Conservation (phyloP, 2,888 invertebrate genomes). For the Eulithis testata region DNA sequence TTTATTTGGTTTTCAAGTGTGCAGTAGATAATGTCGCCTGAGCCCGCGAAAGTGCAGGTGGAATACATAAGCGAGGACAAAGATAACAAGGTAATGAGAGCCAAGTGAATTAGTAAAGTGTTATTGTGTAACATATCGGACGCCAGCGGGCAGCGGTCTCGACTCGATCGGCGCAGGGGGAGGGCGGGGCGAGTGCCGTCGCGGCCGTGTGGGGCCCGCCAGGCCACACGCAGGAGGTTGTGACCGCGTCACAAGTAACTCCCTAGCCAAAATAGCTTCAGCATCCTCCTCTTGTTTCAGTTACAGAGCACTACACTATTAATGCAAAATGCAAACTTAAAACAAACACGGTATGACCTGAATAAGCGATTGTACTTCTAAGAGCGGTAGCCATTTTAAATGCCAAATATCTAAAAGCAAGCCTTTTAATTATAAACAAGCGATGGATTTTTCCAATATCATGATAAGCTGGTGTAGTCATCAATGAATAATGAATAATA, state of each 20-base stretch:
- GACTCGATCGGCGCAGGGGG: conserved; percentile 80
- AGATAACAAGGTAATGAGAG: conserved; percentile 76
- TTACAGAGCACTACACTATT: not conserved
- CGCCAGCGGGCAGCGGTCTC: conserved; percentile 82
- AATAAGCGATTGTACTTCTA: not conserved
- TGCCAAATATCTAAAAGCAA: conserved; percentile 7
- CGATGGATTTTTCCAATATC: not conserved
- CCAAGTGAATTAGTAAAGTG: conserved; percentile 67
- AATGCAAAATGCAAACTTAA: not conserved
- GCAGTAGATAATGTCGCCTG: conserved; percentile 83
- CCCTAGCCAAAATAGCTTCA: conserved; percentile 80
- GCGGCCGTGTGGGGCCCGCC: conserved; percentile 85
- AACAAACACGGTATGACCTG: not conserved
- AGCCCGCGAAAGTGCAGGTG: conserved; percentile 77
- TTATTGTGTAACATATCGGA: conserved; percentile 81
- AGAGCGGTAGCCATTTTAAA: conserved; percentile 37
- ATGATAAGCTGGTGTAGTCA: not conserved
- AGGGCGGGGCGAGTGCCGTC: conserved; percentile 83
- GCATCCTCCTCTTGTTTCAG: conserved; percentile 56
- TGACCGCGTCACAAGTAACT: conserved; percentile 84
- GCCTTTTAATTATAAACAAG: too few relatives aligned
- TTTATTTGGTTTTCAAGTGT: conserved; percentile 74
- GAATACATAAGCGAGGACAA: conserved; percentile 82
- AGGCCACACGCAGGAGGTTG: conserved; percentile 85
- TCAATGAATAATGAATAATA: conserved; percentile 1